phyloP scores from a whole-genome alignment of 2,797 vertebrate species.

The Lagorchestes hirsutus region DNA sequence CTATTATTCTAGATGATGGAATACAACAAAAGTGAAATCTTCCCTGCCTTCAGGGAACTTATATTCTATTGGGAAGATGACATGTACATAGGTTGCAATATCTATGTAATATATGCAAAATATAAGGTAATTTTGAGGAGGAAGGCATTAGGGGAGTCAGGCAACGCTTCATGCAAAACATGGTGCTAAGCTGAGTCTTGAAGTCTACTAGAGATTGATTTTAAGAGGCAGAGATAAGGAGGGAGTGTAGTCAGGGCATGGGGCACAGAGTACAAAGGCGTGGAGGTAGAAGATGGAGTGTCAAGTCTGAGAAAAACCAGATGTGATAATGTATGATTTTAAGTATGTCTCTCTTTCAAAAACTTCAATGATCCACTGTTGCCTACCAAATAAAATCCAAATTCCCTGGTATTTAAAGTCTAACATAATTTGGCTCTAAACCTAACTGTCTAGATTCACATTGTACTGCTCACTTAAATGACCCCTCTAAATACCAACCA shows the following conservation, averaged over 20 bases:
- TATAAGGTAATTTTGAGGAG: background rate
- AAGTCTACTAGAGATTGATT: no score
- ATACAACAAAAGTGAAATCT: background rate
- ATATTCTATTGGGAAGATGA: background rate
- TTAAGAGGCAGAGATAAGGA: no score
- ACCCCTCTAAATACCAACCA: background rate
- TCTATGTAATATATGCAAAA: background rate
- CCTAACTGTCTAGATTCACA: background rate
- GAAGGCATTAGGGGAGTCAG: background rate
- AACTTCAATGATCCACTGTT: no score
- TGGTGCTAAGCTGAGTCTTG: background rate
- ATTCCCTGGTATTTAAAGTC: background rate
- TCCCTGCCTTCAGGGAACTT: background rate
- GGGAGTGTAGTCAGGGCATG: no score
- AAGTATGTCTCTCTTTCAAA: no score
- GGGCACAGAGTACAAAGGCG: no score
- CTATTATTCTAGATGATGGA: background rate
- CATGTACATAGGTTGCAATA: background rate
- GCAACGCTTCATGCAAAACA: background rate
- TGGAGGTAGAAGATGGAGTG: no score
- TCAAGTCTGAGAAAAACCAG: no score
- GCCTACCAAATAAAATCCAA: no score
- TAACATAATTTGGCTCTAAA: conserved; percentile 17
- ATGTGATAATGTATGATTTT: no score
- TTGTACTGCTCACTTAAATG: background rate